Conservation (phyloP, 1,140 invertebrate species). For the Drosophila arawakana region DNA sequence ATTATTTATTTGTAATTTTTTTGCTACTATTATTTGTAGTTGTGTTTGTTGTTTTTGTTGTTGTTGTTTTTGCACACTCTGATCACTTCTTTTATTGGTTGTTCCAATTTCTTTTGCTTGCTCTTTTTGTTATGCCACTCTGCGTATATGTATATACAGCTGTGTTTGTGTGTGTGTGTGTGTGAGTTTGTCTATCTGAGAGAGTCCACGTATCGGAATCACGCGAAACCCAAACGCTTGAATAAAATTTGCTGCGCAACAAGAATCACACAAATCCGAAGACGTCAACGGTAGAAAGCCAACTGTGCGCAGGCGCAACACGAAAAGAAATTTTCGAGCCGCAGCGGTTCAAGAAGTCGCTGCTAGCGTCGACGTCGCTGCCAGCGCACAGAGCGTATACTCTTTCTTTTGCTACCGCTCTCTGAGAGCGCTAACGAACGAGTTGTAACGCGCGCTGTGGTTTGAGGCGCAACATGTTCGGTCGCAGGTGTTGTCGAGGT, state of each 20-base stretch:
- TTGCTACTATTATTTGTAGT: slow-evolving; percentile 19
- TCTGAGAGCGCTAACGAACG: slow-evolving; percentile 3
- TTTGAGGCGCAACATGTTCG: slow-evolving; percentile 61
- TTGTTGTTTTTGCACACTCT: slow-evolving; percentile 49
- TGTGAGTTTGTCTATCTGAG: slow-evolving; percentile 39
- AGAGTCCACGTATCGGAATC: slow-evolving; percentile 70
- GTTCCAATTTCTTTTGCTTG: slow-evolving; percentile 74
- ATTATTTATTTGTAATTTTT: slow-evolving; percentile 22
- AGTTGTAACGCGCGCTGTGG: slow-evolving; percentile 12
- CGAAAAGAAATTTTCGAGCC: slow-evolving; percentile 79
- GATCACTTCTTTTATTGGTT: slow-evolving; percentile 60
- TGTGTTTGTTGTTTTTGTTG: slow-evolving; percentile 15
- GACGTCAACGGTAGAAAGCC: slow-evolving; percentile 84
- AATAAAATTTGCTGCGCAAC: slow-evolving; percentile 32
- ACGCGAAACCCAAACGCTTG: slow-evolving; percentile 53
- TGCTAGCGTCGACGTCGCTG: slow-evolving; percentile 41
- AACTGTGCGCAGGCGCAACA: slow-evolving; percentile 84
- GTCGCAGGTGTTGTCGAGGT: slow-evolving; percentile 64
- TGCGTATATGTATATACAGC: slow-evolving; percentile 20
- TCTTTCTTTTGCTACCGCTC: too few species aligned
- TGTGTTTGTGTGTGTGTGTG: slow-evolving; percentile 10
- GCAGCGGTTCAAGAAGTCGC: slow-evolving; percentile 56
- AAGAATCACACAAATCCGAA: slow-evolving; percentile 82
- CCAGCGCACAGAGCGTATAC: slow-evolving; percentile 10
- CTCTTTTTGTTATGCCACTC: slow-evolving; percentile 70